Percentiles rank a stretch among this genome's conserved stretches.
phyloP scores from a whole-genome alignment of 1,140 invertebrate species.

The Drosophila virilis region DNA sequence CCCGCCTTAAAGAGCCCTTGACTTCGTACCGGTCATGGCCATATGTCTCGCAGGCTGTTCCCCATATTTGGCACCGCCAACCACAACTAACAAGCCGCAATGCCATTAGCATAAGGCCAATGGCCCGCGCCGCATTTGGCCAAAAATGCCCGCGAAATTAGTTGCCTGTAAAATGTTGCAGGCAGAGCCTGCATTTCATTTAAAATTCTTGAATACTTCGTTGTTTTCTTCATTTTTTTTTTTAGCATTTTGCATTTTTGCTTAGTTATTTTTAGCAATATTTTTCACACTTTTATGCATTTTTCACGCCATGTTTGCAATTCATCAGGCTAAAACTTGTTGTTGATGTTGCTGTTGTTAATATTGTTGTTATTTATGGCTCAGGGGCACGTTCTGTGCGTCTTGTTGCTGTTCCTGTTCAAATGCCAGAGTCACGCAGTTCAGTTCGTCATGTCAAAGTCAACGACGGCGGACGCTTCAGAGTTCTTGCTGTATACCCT shows the following conservation, averaged over 20 bases:
- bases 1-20: slow-evolving; percentile 66
- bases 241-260: slow-evolving; percentile 7
- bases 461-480: slow-evolving; percentile 34
- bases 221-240: background rate
- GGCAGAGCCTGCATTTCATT: background rate
- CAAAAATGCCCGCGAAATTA: slow-evolving; percentile 43
- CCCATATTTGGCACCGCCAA: slow-evolving; percentile 70
- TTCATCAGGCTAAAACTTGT: slow-evolving; percentile 57
- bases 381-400: slow-evolving; percentile 48
- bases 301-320: slow-evolving; percentile 63
- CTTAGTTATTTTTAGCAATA: slow-evolving; percentile 63
- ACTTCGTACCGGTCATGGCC: slow-evolving; percentile 69
- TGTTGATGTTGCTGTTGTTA: slow-evolving; percentile 18
- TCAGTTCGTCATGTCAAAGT: slow-evolving; percentile 75
- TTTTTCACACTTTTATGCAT: slow-evolving; percentile 74
- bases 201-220: slow-evolving; percentile 10
- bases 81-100: slow-evolving; percentile 6
- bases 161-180: slow-evolving; percentile 40
- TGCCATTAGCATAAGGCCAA: slow-evolving; percentile 51
- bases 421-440: slow-evolving; percentile 73
- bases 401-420: slow-evolving; percentile 29
- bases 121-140: slow-evolving; percentile 19
- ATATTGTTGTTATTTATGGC: slow-evolving; percentile 51
- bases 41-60: slow-evolving; percentile 31
- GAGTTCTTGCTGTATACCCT: slow-evolving; percentile 17